These are phyloP conservation scores for Struthidea cinerea DNA, from an alignment of 2,113 vertebrate genomes.

Conservation along the genomic window DNA sequence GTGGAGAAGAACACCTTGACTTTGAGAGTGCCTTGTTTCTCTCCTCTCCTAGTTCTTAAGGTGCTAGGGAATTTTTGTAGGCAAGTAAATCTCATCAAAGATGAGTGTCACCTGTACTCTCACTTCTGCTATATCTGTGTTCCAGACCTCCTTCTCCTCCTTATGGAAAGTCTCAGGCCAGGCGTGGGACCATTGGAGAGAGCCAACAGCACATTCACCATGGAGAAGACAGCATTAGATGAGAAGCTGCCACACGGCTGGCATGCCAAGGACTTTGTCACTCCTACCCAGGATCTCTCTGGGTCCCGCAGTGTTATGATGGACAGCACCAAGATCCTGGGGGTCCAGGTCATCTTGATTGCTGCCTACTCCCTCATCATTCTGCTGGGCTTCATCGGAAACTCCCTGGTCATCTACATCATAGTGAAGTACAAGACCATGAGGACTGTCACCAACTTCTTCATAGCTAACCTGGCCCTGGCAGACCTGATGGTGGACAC, in stretches of 20 bases:
- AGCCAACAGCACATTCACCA: constrained; percentile 74
- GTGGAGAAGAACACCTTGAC: neutral
- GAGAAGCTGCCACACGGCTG: constrained; percentile 36
- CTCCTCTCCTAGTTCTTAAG: neutral
- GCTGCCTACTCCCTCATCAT: constrained; percentile 87
- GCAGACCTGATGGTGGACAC: constrained; percentile 90
- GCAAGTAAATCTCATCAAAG: neutral
- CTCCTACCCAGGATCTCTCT: constrained; percentile 62
- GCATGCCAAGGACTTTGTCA: constrained; percentile 49
- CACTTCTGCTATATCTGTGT: neutral
- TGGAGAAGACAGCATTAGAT: constrained; percentile 52
- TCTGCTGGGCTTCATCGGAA: constrained; percentile 84
- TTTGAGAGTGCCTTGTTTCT: neutral
- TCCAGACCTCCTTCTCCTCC: neutral
- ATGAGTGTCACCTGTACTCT: neutral
- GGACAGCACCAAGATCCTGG: constrained; percentile 85
- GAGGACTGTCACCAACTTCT: constrained; percentile 92
- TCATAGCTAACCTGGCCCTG: constrained; percentile 90
- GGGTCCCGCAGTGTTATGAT: constrained; percentile 74
- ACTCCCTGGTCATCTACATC: constrained; percentile 86
- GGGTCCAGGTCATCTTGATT: constrained; percentile 84
- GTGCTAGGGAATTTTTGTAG: neutral
- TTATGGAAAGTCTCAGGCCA: neutral
- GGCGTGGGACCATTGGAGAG: constrained; percentile 76
- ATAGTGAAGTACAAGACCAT: constrained; percentile 87